Conservation (phyloP, 2,797 vertebrate genomes). For the Rhincodon typus region DNA sequence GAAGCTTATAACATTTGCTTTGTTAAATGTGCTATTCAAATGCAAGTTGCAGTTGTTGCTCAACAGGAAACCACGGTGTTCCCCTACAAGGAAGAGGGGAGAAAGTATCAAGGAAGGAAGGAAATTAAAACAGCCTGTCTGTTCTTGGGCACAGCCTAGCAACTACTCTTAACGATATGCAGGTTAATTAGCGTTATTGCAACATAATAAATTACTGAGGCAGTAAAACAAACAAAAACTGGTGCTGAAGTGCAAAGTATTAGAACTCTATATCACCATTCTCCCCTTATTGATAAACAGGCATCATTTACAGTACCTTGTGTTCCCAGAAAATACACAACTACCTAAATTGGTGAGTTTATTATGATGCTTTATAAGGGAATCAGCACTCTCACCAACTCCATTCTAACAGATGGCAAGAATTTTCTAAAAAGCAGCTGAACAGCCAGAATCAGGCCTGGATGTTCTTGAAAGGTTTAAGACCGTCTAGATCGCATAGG, state of each 20-base stretch:
- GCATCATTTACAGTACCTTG: background rate
- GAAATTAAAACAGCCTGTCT: background rate
- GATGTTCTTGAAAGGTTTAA: background rate
- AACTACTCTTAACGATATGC: background rate
- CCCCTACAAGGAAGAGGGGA: background rate
- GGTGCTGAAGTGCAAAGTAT: background rate
- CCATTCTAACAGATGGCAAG: background rate
- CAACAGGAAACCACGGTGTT: background rate
- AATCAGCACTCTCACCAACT: background rate
- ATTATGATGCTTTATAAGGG: background rate
- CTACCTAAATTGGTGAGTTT: background rate
- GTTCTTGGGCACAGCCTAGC: background rate
- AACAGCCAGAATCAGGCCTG: background rate
- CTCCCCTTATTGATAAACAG: background rate
- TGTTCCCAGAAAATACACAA: background rate
- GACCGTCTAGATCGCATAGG: too few relatives aligned
- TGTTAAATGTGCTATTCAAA: background rate
- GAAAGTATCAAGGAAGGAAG: background rate
- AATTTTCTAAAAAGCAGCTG: background rate
- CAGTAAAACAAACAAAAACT: background rate
- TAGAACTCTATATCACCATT: too few relatives aligned
- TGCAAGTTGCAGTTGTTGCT: background rate
- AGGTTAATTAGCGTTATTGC: background rate
- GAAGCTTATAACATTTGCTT: background rate
- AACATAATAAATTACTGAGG: background rate